A percentile compares a stretch with the other conserved stretches of the same genome.
These are phyloP conservation scores for Leistus spinibarbis DNA, from an alignment of 2,888 invertebrate species.

Conservation along the genomic window DNA sequence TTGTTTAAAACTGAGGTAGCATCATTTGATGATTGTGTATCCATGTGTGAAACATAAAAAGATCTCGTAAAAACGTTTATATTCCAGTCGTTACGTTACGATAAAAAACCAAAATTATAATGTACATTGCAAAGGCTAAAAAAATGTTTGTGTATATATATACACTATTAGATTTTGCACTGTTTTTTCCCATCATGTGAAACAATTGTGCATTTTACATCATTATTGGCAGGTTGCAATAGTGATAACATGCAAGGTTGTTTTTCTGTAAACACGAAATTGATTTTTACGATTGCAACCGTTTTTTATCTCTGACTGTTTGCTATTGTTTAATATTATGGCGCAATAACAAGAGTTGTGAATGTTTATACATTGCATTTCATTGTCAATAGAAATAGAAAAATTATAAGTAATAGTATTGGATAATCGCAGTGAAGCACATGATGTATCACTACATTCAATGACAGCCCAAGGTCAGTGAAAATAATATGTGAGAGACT, in stretches of 20 bases:
- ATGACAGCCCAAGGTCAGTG: background rate
- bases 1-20: background rate
- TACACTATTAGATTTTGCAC: background rate
- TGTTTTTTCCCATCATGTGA: background rate
- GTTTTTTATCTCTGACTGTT: background rate
- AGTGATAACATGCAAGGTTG: background rate
- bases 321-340: background rate
- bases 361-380: background rate
- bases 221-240: background rate
- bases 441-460: background rate
- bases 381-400: no score
- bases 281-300: background rate
- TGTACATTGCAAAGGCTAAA: no score
- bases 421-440: no score
- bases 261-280: background rate
- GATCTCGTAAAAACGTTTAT: background rate
- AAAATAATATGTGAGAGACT: background rate
- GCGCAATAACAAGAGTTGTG: background rate
- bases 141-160: background rate
- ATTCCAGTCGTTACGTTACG: background rate
- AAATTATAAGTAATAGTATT: background rate
- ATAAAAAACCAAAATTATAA: background rate
- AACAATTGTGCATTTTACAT: background rate
- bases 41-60: background rate
- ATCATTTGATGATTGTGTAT: background rate